Base-by-base conservation (phyloP, 2,797 vertebrate genomes). In the Microtus obscurus region DNA sequence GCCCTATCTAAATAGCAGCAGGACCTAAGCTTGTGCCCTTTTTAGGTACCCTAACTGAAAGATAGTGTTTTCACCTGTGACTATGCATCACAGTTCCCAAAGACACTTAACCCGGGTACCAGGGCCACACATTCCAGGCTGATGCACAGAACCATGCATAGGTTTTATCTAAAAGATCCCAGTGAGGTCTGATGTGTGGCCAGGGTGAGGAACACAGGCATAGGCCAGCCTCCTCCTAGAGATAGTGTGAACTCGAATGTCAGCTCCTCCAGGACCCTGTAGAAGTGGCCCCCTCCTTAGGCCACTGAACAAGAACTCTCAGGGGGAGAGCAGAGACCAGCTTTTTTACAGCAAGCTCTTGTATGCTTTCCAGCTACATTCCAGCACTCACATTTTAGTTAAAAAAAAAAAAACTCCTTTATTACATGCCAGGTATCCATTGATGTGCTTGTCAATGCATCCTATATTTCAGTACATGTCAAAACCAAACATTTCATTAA, bases 401-500 rank as follows among this genome's bases (percentile, higher is more conserved):
- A 21, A 56, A 56, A 56, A 56, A 56, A 48, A 17, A 83, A 48
- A 48, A 51, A 12, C 48, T 79, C 51, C 51, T 80, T 88, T 85
- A 78, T 80, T 23, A 71, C 19, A 45, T 5, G 25, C 5, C 71
- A 40, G 59, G 10, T 59, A 63, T 48, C 45, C 56, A 65, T 34
- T 34, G 37, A 89, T 10, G 34, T 8, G 34, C 2, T 34, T 27
- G 6, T 67, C 71, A 31, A 6, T 21, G 2, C 40, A 27, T 7
- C 65, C 78, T 88, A 71, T 14, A 67, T 37, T 73, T 83, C 14
- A 65, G 45, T 73, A 31, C 29, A 45, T 82, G 90, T 79, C 65
- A 81, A 91, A 73, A 65, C 83, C 89, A 59, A 63, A 65, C 10
- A 90, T 14, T 79, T 87, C 51, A 79, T 65, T 78, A 71, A n/a